Conservation (phyloP, 2,113 vertebrate species). For the Pseudorasbora parva region DNA sequence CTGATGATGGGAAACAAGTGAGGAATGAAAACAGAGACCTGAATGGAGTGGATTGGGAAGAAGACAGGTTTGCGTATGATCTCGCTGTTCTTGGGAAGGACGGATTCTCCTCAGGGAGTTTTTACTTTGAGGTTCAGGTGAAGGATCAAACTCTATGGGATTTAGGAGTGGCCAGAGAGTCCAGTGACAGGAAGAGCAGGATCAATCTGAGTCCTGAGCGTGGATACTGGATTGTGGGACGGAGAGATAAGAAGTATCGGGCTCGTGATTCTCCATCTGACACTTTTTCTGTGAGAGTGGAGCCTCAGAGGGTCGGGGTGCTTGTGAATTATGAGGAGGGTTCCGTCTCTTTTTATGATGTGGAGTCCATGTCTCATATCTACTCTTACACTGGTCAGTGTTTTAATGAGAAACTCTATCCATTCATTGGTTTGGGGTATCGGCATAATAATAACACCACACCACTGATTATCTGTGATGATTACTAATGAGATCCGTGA, state of each 20-base stretch:
- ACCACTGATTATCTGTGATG: conserved; percentile 14
- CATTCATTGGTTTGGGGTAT: background rate
- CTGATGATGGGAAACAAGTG: background rate
- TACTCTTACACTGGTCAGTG: background rate
- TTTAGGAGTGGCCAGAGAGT: conserved; percentile 1
- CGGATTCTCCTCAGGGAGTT: conserved; percentile 10
- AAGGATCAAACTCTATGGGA: background rate
- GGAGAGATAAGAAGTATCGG: fast-evolving
- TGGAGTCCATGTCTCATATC: background rate
- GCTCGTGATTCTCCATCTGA: background rate
- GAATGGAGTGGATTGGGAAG: background rate
- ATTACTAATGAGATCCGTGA: background rate
- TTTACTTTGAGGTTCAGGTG: conserved; percentile 12
- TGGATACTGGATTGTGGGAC: background rate
- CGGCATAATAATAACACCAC: fast-evolving
- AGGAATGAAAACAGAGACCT: background rate
- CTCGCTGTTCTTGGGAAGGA: background rate
- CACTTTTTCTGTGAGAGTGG: background rate
- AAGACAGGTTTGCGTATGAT: too few species aligned
- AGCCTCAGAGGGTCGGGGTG: background rate
- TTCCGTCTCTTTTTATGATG: background rate
- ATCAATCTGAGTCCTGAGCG: background rate
- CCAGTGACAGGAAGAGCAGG: background rate
- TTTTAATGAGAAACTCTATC: background rate
- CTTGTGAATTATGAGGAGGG: background rate